Conservation (phyloP, 2,888 invertebrate species). For the Aricia artaxerxes region DNA sequence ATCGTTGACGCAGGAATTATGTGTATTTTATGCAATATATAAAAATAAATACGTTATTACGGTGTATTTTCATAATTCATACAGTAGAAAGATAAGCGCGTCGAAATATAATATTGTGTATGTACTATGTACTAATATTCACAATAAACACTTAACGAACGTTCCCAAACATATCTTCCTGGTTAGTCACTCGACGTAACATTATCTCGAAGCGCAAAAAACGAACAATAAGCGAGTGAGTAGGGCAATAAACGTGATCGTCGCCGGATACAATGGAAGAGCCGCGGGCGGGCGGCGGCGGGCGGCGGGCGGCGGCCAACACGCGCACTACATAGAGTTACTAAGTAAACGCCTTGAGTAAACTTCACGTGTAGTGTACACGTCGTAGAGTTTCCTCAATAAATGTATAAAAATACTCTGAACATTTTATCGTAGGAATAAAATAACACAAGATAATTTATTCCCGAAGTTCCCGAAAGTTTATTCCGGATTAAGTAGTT, state of each 20-base stretch:
- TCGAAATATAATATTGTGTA: not conserved
- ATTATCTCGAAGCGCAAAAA: constrained; percentile 4
- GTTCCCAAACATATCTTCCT: constrained; percentile 13
- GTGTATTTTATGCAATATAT: not conserved
- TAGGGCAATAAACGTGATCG: not conserved
- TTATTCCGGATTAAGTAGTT: too few species aligned
- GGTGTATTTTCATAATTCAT: not conserved
- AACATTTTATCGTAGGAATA: too few species aligned
- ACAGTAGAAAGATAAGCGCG: not conserved
- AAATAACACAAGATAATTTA: too few species aligned
- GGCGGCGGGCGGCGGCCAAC: not conserved
- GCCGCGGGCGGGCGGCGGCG: not conserved
- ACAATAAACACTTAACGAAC: constrained; percentile 8
- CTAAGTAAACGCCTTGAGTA: too few species aligned
- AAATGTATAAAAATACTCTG: too few species aligned
- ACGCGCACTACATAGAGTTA: not conserved
- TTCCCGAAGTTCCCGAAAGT: too few species aligned
- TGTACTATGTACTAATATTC: not conserved
- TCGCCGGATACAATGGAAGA: not conserved
- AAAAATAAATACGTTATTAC: not conserved
- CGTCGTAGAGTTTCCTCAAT: too few species aligned
- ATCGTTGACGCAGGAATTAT: not conserved
- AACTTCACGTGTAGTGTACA: too few species aligned
- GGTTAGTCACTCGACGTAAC: constrained; percentile 2
- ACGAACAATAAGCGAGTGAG: not conserved